Evolutionary conservation across 2,797 vertebrate species (phyloP), one percentile per base, ranked within the genome.

Genomic region (Carduelis carduelis): DNA sequence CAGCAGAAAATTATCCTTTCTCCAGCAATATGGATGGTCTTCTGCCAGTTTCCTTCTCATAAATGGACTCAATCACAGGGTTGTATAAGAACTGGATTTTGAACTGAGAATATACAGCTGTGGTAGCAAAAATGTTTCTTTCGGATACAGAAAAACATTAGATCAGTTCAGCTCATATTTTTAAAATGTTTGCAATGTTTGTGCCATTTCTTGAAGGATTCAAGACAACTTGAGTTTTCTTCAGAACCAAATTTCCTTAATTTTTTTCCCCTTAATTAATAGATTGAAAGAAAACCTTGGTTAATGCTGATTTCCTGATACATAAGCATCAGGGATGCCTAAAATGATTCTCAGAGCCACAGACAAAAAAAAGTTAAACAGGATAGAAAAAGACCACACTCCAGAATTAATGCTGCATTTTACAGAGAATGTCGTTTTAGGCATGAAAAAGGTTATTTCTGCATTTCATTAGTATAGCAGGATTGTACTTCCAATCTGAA

Each of bases 261-360:
- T 15, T 57, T 14, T 14, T 9, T 12, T 8, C 1, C 3, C 13
- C 1, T 4, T 46, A 34, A 2, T 20, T 17, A 61, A n/a, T 3
- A 69, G 39, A 63, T 22, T 60, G 39, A 93, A 87, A 81, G 28
- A 24, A 87, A 82, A n/a, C 14, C 41, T 74, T 19, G 3, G 18
- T 53, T 53, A 15, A 74, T 61, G 22, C 3, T 55, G 16, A 84
- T 80, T 55, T 75, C 28, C 34, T 79, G 53, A 39, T 20, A 61
- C 9, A 27, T 21, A 82, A 64, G 18, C 11, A 2, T 28, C 41
- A 77, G 15, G 12, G 14, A 82, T 44, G 14, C 39, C 49, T 75
- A 78, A 79, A 89, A 79, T 5, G 3, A 61, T 81, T 89, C 85
- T 80, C 56, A 88, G 34, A 82, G 52, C 6, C 24, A 55, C 7